Base-by-base conservation (phyloP, 2,888 invertebrate species). In the Pocota personata region DNA sequence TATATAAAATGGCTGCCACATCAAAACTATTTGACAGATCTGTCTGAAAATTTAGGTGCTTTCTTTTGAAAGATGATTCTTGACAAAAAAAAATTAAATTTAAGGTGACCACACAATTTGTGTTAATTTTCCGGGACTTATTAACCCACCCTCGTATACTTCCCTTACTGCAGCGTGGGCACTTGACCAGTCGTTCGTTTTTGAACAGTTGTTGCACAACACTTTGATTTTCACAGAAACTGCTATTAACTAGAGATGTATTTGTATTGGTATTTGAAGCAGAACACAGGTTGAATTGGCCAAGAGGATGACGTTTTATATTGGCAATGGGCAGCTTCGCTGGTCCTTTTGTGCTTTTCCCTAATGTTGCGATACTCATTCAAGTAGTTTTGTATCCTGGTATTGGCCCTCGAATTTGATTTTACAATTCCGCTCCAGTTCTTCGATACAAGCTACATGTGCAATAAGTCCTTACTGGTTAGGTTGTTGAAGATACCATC, bases 151-250 rank as follows among this genome's bases (percentile, higher is more conserved):
- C n/a, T n/a, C n/a, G n/a, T 12, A 80, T 72, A 16, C 86, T 82
- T 3, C 67, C 67, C 48, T 72, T 86, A 8, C 27, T 24, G 48
- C 86, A 86, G 7, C 80, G 80, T 7, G 86, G 86, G 5, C 86
- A 86, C 16, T 82, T 86, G 1, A 82, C 67, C 40, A 86, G 37
- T 55, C 60, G 35, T 40, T 86, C 80, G 14, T 86, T 76, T 4
- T 24, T 21, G 2, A 4, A 55, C 6, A 86, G 27, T 3, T 80
- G 76, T n/a, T 86, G 71, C n/a, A 86, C 86, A 48, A 77, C 32
- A 55, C 21, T 66, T 12, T 80, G 86, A 14, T 86, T 86, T 48
- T 76, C 86, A 14, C 3, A 35, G 10, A 86, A 86, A 30, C 35
- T 86, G 10, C 8, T 76, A 19, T 40, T 67, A 0, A 16, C 35